phyloP scores from a whole-genome alignment of 2,113 vertebrate genomes.

The Psilopsiagon aurifrons region DNA sequence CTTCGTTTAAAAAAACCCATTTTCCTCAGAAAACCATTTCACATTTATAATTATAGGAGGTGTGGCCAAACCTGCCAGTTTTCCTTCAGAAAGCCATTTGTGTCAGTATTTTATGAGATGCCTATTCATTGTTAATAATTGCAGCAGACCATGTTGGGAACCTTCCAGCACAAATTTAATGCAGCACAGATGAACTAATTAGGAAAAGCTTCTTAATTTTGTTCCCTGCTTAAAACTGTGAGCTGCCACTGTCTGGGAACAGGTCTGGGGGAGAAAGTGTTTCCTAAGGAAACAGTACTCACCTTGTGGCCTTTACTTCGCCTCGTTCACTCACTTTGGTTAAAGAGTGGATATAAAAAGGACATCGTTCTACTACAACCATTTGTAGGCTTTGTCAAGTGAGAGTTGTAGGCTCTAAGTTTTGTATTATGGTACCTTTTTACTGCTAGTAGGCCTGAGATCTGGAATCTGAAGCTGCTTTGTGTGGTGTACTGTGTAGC shows the following conservation, averaged over 20 bases:
- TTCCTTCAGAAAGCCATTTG: constrained; percentile 63
- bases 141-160: constrained; percentile 65
- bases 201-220: constrained; percentile 72
- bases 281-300: background rate
- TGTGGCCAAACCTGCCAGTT: constrained; percentile 64
- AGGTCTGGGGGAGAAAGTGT: constrained; percentile 37
- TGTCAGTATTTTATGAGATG: constrained; percentile 67
- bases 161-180: constrained; percentile 71
- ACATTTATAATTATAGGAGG: constrained; percentile 58
- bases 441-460: background rate
- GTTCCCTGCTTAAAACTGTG: constrained; percentile 60
- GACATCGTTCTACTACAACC: background rate
- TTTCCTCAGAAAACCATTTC: constrained; percentile 57
- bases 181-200: constrained; percentile 73
- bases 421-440: background rate
- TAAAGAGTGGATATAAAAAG: background rate
- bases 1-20: background rate
- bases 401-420: background rate
- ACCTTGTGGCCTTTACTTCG: background rate
- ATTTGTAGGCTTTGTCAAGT: background rate
- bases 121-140: constrained; percentile 68
- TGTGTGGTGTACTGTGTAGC: background rate
- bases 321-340: background rate
- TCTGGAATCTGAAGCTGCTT: background rate
- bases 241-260: constrained; percentile 47